phyloP scores from a whole-genome alignment of 2,888 invertebrate genomes.

The Acanthopleura granulata region DNA sequence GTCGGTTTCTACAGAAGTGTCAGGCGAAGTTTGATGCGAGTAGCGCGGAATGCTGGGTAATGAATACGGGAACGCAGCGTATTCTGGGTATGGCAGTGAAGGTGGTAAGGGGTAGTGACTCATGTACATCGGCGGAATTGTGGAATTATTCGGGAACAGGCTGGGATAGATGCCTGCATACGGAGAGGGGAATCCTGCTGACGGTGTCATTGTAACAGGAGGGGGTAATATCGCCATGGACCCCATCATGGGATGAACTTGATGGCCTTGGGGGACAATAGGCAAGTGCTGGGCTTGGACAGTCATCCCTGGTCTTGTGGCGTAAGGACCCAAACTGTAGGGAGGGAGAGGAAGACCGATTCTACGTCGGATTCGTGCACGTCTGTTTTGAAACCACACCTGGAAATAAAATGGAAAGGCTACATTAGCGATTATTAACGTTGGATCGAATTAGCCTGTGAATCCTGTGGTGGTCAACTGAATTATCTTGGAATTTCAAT shows the following conservation, averaged over 20 bases:
- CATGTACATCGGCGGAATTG: background rate
- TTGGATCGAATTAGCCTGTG: too few relatives aligned
- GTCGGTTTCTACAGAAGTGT: background rate
- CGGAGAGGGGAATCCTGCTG: background rate
- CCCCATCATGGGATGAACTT: background rate
- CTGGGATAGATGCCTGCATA: background rate
- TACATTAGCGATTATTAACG: background rate
- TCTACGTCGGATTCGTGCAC: background rate
- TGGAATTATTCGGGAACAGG: background rate
- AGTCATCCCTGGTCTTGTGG: background rate
- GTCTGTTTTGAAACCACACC: constrained; percentile 14
- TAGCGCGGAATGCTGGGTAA: background rate
- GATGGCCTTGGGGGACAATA: background rate
- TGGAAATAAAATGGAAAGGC: background rate
- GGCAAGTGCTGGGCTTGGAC: background rate
- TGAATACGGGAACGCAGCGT: background rate
- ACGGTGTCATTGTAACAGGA: background rate
- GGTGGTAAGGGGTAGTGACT: background rate
- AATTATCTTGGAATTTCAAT: too few relatives aligned
- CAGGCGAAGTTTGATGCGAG: background rate
- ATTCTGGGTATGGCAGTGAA: background rate
- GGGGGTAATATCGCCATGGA: background rate
- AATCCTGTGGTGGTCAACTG: too few relatives aligned
- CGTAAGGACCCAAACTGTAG: background rate
- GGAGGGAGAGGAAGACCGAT: background rate